phyloP scores from a whole-genome alignment of 2,888 invertebrate species.

The Pyrgus malvae region DNA sequence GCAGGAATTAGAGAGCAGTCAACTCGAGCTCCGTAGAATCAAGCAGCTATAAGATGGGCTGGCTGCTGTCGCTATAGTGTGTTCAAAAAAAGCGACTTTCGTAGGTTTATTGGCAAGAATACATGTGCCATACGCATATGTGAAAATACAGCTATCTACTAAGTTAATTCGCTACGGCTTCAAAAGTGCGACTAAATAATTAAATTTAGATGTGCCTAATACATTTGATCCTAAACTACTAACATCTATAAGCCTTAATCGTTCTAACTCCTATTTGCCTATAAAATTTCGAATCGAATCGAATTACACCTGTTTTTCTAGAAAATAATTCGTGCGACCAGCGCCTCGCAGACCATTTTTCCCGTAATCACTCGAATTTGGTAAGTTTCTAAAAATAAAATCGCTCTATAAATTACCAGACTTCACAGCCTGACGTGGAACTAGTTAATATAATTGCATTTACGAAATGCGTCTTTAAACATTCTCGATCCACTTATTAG shows the following conservation, averaged over 20 bases:
- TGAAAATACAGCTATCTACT: neutral
- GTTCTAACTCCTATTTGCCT: constrained; percentile 14
- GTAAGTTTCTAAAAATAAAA: constrained; percentile 32
- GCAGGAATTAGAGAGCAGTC: constrained; percentile 69
- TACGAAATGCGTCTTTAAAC: constrained; percentile 39
- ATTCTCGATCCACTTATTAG: constrained; percentile 33
- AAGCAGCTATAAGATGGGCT: constrained; percentile 62
- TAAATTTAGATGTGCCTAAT: neutral
- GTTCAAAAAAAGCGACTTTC: neutral
- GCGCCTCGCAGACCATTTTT: constrained; percentile 48
- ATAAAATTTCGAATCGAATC: constrained; percentile 41
- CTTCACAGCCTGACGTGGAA: constrained; percentile 56
- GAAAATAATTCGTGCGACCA: constrained; percentile 58
- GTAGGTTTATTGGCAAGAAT: constrained; percentile 39
- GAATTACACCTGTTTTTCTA: constrained; percentile 39
- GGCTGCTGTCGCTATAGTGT: constrained; percentile 43
- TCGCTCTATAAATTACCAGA: constrained; percentile 43
- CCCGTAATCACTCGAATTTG: constrained; percentile 32
- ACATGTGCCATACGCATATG: constrained; percentile 24
- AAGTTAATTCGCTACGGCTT: constrained; percentile 9
- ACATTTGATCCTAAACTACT: neutral
- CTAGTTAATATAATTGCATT: constrained; percentile 41
- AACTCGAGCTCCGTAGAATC: constrained; percentile 61
- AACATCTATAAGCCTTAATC: constrained; percentile 6
- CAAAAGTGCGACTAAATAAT: neutral